Evolutionary conservation across 2,797 vertebrate species (phyloP), one percentile per base, ranked within the genome.

Genomic region (Bradypus variegatus): DNA sequence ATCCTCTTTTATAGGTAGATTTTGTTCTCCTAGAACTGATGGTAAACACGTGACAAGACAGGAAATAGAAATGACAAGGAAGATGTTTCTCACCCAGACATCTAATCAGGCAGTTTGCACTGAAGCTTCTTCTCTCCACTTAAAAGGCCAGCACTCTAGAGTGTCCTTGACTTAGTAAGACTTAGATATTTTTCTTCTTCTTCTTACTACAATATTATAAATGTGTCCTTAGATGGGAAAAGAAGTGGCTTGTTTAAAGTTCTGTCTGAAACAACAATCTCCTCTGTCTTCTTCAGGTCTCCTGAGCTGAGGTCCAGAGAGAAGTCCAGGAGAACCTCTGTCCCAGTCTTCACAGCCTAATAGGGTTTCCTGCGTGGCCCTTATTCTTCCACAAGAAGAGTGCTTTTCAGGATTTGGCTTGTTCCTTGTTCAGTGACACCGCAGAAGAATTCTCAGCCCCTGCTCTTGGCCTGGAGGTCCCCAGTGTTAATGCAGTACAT

Each of bases 211-310:
- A n/a, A n/a, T n/a, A n/a, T n/a, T n/a, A n/a, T n/a, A n/a, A n/a
- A n/a, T n/a, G n/a, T n/a, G n/a, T n/a, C n/a, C n/a, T n/a, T n/a
- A n/a, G n/a, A n/a, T n/a, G 55, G 29, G 33, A 2, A 13, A 8
- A 8, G 38, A 80, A 15, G 55, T 8, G 45, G 4, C 29, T 55
- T 19, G 12, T n/a, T n/a, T 38, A 65, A 53, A 48, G 12, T 25
- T 2, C 14, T 31, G 2, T 23, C 50, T 80, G 86, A 77, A 53
- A 73, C 25, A n/a, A 16, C 6, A 2, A n/a, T 80, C 27, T 58
- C 8, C n/a, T 77, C n/a, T 88, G 64, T 91, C 62, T 78, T 69
- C 85, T 87, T 83, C 83, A 95, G 93, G 92, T 41, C 80, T 77
- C 55, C 89, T 91, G 86, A 94, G 73, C 77, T 95, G 89, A 95